A percentile compares a stretch with the other conserved stretches of the same genome.
These are phyloP conservation scores for Therioaphis trifolii DNA, from an alignment of 2,888 invertebrate species.

Conservation along the genomic window DNA sequence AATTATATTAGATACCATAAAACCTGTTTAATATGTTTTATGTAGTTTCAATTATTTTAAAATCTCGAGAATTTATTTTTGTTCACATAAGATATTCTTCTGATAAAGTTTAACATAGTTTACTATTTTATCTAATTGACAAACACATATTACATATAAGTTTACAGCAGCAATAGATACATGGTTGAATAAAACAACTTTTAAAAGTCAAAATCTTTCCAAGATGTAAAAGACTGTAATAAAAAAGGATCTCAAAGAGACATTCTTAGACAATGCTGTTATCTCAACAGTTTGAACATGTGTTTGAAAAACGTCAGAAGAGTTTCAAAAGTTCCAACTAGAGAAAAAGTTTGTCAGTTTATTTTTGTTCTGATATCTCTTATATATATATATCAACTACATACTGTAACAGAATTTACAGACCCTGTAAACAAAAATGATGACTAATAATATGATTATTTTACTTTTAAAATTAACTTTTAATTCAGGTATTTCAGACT, in stretches of 20 bases:
- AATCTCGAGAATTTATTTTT: neutral
- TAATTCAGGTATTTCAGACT: neutral
- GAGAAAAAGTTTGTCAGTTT: conserved; percentile 41
- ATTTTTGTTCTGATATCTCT: neutral
- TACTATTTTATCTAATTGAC: conserved; percentile 29
- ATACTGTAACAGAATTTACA: neutral
- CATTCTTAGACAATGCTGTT: conserved; percentile 40
- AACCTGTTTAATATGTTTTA: neutral
- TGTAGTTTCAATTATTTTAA: neutral
- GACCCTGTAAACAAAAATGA: neutral
- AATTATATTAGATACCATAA: neutral
- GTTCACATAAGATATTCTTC: neutral
- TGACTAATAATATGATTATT: neutral
- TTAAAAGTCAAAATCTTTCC: conserved; percentile 7
- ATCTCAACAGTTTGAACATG: conserved; percentile 29
- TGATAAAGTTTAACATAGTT: conserved; percentile 4
- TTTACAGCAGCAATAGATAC: conserved; percentile 3
- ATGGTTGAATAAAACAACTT: conserved; percentile 29
- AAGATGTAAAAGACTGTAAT: conserved; percentile 30
- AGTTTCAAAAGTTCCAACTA: conserved; percentile 15
- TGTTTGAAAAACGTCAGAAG: conserved; percentile 25
- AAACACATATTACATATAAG: conserved; percentile 8
- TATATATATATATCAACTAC: neutral
- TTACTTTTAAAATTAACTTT: neutral
- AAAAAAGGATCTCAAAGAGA: neutral